These are phyloP conservation scores for Calameuta idolon DNA, from an alignment of 2,888 invertebrate species.

Conservation along the genomic window DNA sequence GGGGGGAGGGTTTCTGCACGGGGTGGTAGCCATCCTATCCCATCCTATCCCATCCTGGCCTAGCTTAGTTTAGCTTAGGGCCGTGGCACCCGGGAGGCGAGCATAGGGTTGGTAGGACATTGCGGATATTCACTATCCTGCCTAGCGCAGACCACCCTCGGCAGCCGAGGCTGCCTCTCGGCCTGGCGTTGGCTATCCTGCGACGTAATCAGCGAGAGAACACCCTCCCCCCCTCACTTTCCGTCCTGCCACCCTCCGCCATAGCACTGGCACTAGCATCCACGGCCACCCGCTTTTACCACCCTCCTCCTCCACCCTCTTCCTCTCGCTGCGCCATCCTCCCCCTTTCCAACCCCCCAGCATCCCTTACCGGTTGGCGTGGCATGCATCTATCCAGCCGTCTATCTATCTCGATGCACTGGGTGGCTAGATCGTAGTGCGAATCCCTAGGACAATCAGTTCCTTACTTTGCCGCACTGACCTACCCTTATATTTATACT, in stretches of 20 bases:
- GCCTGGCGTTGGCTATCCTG: slow-evolving; percentile 68
- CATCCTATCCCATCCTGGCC: slow-evolving; percentile 54
- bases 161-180: slow-evolving; percentile 61
- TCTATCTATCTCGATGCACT: slow-evolving; percentile 35
- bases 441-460: neutral
- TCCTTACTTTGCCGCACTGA: neutral
- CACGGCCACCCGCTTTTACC: slow-evolving; percentile 48
- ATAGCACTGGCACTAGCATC: slow-evolving; percentile 61
- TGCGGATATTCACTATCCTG: slow-evolving; percentile 64
- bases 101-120: slow-evolving; percentile 61
- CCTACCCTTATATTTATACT: neutral
- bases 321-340: slow-evolving; percentile 45
- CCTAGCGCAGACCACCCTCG: slow-evolving; percentile 48
- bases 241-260: slow-evolving; percentile 26
- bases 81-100: slow-evolving; percentile 38
- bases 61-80: slow-evolving; percentile 61
- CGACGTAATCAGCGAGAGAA: slow-evolving; percentile 67
- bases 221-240: slow-evolving; percentile 31
- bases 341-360: slow-evolving; percentile 36
- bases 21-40: slow-evolving; percentile 43
- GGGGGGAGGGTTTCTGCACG: slow-evolving; percentile 40
- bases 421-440: slow-evolving; percentile 40
- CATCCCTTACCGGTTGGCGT: slow-evolving; percentile 45
- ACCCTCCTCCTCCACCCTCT: neutral
- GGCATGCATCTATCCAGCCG: slow-evolving; percentile 42